Evolutionary conservation across 2,797 vertebrate genomes (phyloP), one percentile per base, ranked within the genome.

Genomic region (Borostomias antarcticus): DNA sequence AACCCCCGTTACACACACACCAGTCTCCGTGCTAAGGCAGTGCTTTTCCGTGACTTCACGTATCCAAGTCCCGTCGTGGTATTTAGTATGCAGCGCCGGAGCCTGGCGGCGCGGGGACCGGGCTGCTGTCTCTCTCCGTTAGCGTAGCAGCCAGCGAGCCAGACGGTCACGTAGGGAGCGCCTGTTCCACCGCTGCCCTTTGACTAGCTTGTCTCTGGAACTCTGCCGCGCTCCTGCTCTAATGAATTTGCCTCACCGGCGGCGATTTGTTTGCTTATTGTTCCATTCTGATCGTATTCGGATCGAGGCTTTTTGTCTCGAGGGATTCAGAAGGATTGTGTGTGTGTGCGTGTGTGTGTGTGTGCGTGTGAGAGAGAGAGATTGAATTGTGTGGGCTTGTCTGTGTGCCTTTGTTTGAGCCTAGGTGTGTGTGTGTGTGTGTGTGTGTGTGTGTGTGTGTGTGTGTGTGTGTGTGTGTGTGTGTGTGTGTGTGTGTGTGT

Each of bases 151-250:
- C 76, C 77, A 37, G 7, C 1, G 2, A 80, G 79, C 77, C 81
- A 89, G 88, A 89, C 85, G 80, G 79, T 76, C 81, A 87, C 86
- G 78, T 87, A 85, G 82, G 68, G 67, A n/a, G n/a, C n/a, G n/a
- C n/a, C n/a, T n/a, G n/a, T n/a, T n/a, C n/a, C n/a, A n/a, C n/a
- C n/a, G n/a, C n/a, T n/a, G n/a, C n/a, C n/a, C n/a, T n/a, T n/a
- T n/a, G n/a, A n/a, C n/a, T n/a, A n/a, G n/a, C n/a, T n/a, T n/a
- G n/a, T n/a, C n/a, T n/a, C n/a, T n/a, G n/a, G n/a, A n/a, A n/a
- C n/a, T n/a, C n/a, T n/a, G n/a, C n/a, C n/a, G n/a, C n/a, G n/a
- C n/a, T n/a, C n/a, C n/a, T n/a, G n/a, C n/a, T n/a, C n/a, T n/a
- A n/a, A n/a, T n/a, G n/a, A n/a, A n/a, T n/a, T n/a, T 66, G 63